Evolutionary conservation across 2,797 vertebrate species (phyloP).

Genomic region (Chrosomus eos): DNA sequence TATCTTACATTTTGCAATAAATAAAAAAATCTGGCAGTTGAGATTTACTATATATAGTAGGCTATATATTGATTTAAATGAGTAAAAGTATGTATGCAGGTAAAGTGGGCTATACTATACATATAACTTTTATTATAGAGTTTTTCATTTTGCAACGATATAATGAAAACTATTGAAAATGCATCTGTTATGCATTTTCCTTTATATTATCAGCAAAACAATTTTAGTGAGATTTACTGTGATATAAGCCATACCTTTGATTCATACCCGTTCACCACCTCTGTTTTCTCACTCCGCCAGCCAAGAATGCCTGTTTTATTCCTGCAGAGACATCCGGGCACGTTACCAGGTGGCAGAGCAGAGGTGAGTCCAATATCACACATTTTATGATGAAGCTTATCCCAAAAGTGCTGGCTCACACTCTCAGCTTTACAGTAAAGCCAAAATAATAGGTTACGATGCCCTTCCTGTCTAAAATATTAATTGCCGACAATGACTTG

Average conservation of each 20-base stretch:
- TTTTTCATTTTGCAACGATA: neutral
- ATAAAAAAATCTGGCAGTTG: neutral
- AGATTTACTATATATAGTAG: neutral
- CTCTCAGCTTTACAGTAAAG: constrained; percentile 12
- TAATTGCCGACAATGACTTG: constrained; percentile 25
- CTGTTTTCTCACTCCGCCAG: constrained; percentile 96
- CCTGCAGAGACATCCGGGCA: constrained; percentile 74
- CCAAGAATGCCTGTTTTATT: constrained; percentile 96
- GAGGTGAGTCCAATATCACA: constrained; percentile 43
- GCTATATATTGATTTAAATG: neutral
- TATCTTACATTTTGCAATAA: neutral
- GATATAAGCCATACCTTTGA: constrained; percentile 83
- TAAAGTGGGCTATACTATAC: neutral
- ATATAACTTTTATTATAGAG: neutral
- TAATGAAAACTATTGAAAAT: neutral
- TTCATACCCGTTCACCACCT: constrained; percentile 95
- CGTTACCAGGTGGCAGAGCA: constrained; percentile 26
- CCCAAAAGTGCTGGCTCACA: constrained; percentile 25
- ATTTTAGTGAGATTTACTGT: neutral
- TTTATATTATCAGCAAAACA: neutral
- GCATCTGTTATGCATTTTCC: neutral
- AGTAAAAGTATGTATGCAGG: neutral
- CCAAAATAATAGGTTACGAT: constrained; percentile 11
- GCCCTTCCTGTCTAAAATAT: neutral
- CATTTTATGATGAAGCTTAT: constrained; percentile 8